Percentiles rank a stretch among this genome's conserved stretches.
Conservation (phyloP, 1,140 invertebrate genomes). For the Streblospio benedicti region DNA sequence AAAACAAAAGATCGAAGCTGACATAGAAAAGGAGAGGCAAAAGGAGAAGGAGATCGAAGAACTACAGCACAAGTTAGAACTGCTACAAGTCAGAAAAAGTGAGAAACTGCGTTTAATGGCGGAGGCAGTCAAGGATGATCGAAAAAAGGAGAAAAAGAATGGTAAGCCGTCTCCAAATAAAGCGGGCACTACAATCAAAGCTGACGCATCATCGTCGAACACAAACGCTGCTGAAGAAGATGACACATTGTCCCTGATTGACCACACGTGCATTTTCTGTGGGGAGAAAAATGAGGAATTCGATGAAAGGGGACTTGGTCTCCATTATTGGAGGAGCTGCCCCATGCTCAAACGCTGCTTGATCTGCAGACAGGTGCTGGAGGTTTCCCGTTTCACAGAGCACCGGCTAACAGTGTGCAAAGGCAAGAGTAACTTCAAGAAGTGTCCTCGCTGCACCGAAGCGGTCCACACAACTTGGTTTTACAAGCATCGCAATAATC, state of each 20-base stretch:
- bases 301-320: constrained; percentile 64
- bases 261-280: constrained; percentile 83
- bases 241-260: too few species aligned
- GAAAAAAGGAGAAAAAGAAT: too few species aligned
- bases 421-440: constrained; percentile 56
- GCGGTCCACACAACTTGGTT: constrained; percentile 56
- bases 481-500: constrained; percentile 54
- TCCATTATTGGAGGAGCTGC: constrained; percentile 85
- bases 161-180: too few species aligned
- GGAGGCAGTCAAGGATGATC: constrained; percentile 10
- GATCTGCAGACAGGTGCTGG: constrained; percentile 65
- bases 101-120: constrained; percentile 25
- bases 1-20: constrained; percentile 34
- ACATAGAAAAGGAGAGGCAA: constrained; percentile 37
- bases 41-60: constrained; percentile 38
- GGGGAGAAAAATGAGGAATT: constrained; percentile 60
- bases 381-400: constrained; percentile 70
- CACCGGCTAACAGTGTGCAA: constrained; percentile 71
- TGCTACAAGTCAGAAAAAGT: constrained; percentile 34
- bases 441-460: constrained; percentile 60
- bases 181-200: too few species aligned
- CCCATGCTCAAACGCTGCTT: constrained; percentile 78
- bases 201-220: too few species aligned
- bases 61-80: constrained; percentile 37
- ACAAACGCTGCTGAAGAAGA: too few species aligned